Base-by-base conservation (phyloP, 2,888 invertebrate genomes). In the Dolichopus griseipennis region DNA sequence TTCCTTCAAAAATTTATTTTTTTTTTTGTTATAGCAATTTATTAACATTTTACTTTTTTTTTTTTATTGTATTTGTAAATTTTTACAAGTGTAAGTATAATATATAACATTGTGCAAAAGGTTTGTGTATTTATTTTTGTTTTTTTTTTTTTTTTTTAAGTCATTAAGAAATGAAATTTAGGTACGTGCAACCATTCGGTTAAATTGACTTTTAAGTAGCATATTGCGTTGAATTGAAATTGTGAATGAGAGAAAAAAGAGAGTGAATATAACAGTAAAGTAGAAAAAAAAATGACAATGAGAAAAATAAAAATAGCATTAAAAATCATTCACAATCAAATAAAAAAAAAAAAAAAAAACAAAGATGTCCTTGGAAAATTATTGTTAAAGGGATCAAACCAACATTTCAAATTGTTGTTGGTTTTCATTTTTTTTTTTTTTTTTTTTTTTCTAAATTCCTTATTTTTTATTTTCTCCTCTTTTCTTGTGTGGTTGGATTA, bases 141-240 rank as follows among this genome's bases (percentile, higher is more conserved):
- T 9, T 43, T 6, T 43, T 6, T 43, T 9, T 43, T 43, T 43
- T 6, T 43, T 9, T 43, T 52, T 52, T 6, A 52, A n/a, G n/a
- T 52, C 52, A 52, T 52, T 52, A 52, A 52, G 52, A n/a, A 52
- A 52, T 12, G 12, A 52, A 52, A 52, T n/a, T 9, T 52, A 52
- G 52, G 52, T 52, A 52, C 52, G 52, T 52, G 52, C 52, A 52
- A 52, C 52, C 52, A 52, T 52, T 52, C 52, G 18, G 15, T 52
- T 52, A 52, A 52, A 52, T 52, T 52, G 52, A 52, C 52, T 52
- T 52, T 52, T 52, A 52, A 52, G 52, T 52, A 52, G 52, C 52
- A 52, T 52, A 52, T 52, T 52, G 52, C 52, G 52, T 52, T 52
- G 52, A 52, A 52, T 52, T 52, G 52, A 52, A n/a, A 52, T 52